Base-by-base conservation (phyloP, 1,140 invertebrate genomes). In the Lucilia sericata region DNA sequence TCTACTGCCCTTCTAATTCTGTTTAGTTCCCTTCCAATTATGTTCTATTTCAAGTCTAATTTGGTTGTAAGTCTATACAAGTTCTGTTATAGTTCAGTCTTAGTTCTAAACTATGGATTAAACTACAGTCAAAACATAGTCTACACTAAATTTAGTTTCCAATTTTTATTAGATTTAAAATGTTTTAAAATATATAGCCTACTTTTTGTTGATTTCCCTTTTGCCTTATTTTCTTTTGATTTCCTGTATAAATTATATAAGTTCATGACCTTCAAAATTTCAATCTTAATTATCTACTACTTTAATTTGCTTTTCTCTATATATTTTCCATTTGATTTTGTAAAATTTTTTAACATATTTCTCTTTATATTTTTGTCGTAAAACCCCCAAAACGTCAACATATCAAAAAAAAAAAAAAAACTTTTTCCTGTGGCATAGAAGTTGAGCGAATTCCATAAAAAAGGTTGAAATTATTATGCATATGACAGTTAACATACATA, bases 401-500 rank as follows among this genome's bases (percentile, higher is more conserved):
- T 42, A n/a, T n/a, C n/a, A n/a, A n/a, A n/a, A n/a, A 2, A 75
- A 75, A 30, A 76, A 17, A 42, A 42, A 76, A 47, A 76, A 19
- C 74, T 36, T 17, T 42, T 76, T 76, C 74, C 51, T 55, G 51
- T 17, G 17, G 17, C 42, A 42, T 42, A 42, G 5, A 42, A 30
- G 25, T 30, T 30, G 25, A 30, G 25, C 1, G 25, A 2, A 30
- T 30, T 30, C 25, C 49, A 49, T 2, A 49, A 49, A 49, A 9
- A 12, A 49, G 17, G 13, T 55, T 55, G 13, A 55, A 10, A 55
- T 55, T 55, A 55, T 55, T 55, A 55, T 55, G 17, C 51, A 55
- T 42, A 36, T 76, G 74, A 76, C 74, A 76, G 74, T 76, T 76
- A 76, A 76, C 74, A 76, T 76, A 42, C 51, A 13, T 55, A 55